A percentile compares a stretch with the other conserved stretches of the same genome.
These are phyloP conservation scores for Megaceryle alcyon DNA, from an alignment of 2,797 vertebrate genomes.

Conservation along the genomic window DNA sequence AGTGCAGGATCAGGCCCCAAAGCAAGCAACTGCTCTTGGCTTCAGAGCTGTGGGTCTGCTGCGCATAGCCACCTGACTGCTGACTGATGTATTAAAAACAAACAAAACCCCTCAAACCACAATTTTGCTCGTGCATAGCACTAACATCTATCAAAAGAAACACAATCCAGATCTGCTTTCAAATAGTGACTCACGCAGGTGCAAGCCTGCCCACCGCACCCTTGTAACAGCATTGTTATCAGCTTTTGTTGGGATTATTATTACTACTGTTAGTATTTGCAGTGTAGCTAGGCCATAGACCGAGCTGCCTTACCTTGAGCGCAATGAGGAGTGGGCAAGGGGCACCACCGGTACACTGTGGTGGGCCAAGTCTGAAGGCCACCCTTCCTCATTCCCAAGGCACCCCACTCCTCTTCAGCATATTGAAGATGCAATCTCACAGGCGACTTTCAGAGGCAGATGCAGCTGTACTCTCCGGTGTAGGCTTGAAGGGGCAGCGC, in stretches of 20 bases:
- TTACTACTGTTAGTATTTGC: too few species aligned
- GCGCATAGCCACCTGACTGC: accelerated
- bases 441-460: too few species aligned
- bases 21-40: background rate
- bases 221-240: accelerated
- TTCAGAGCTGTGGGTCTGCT: background rate
- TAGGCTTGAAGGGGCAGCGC: too few species aligned
- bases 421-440: too few species aligned
- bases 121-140: accelerated
- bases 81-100: background rate
- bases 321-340: background rate
- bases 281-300: accelerated
- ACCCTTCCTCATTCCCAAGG: background rate
- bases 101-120: background rate
- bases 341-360: background rate
- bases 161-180: background rate
- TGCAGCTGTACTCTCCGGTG: too few species aligned
- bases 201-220: background rate
- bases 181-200: background rate
- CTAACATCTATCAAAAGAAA: accelerated
- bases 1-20: background rate
- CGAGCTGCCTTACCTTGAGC: background rate
- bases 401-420: too few species aligned
- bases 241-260: background rate
- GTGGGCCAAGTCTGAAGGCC: background rate